These are phyloP conservation scores for Emmelina monodactyla DNA, from an alignment of 2,888 invertebrate species.

Conservation along the genomic window DNA sequence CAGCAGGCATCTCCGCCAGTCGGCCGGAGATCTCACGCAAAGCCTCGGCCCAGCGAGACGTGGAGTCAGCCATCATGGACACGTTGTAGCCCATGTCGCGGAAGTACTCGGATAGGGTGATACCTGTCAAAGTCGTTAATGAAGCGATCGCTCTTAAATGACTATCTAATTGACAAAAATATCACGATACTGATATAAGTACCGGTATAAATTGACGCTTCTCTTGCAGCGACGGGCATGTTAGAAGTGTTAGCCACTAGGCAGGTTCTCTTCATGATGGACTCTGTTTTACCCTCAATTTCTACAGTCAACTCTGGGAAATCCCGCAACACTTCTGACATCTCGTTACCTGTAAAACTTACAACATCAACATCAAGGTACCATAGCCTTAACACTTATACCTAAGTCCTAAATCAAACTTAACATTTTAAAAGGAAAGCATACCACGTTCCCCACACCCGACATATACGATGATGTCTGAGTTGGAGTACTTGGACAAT, in stretches of 20 bases:
- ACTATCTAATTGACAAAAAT: no score
- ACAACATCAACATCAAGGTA: no score
- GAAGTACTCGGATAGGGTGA: conserved; percentile 99
- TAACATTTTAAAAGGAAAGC: conserved; percentile 16
- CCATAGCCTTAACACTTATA: no score
- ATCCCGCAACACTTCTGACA: conserved; percentile 99
- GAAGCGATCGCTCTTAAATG: no score
- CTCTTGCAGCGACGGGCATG: conserved; percentile 99
- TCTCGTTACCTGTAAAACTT: conserved; percentile 82
- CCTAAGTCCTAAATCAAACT: conserved; percentile 99
- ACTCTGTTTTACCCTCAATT: conserved; percentile 95
- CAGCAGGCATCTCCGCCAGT: conserved; percentile 99
- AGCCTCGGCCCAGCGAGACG: conserved; percentile 99
- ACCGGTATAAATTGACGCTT: conserved; percentile 99
- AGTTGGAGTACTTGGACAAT: conserved; percentile 99
- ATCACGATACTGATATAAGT: no score
- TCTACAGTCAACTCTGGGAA: conserved; percentile 98
- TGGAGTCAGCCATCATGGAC: conserved; percentile 99
- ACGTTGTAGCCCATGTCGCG: conserved; percentile 99
- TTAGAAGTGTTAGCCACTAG: conserved; percentile 99
- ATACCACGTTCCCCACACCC: conserved; percentile 98
- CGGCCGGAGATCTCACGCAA: conserved; percentile 99
- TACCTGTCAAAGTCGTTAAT: no score
- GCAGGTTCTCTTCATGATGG: conserved; percentile 99
- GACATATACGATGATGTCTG: conserved; percentile 98